Base-by-base conservation (phyloP, 2,113 vertebrate genomes). In the Boulengeromyrus knoepffleri region DNA sequence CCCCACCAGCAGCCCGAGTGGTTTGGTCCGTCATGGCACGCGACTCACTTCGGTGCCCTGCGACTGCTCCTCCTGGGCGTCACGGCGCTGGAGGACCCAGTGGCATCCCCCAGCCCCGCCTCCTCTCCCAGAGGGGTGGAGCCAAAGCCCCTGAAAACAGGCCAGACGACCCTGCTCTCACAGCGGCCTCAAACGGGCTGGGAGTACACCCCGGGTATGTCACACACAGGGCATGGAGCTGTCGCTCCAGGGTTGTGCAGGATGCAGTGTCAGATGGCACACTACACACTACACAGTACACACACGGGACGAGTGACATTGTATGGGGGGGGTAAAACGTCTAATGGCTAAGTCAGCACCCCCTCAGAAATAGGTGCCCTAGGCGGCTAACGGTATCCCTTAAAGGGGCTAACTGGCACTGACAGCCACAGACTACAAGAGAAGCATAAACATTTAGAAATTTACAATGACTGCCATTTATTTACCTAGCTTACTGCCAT, bases 1-100 rank as follows among this genome's bases (percentile, higher is more conserved):
- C 74, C 74, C 74, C 74, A 0, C 17, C 77, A 6, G 8, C 10
- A 15, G 31, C 21, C 77, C 21, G 0, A 58, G 77, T 77, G 62
- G 21, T 77, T 36, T 27, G 0, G 66, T 66, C 88, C 66, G 3
- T 39, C 15, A 1, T n/a, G 53, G 49, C 50, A 47, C 24, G n/a
- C 0, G 15, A 94, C 93, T 95, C 92, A 95, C 94, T 91, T 93
- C 89, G 91, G 90, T 15, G 88, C 92, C 84, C 92, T 91, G 24
- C 91, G 31, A 27, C 3, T 49, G 74, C 31, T 80, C 80, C 91
- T 93, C 88, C 92, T 89, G 0, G 92, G 94, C 9, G 95, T 95
- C 46, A 91, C 74, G 90, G 94, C 0, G 92, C 95, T 17, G 86
- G 86, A 88, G 12, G 42, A 49, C 62, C 88, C 45, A 15, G 12